Evolutionary conservation across 2,888 invertebrate species (phyloP), one percentile per base, ranked within the genome.

Genomic region (Zootermopsis nevadensis): DNA sequence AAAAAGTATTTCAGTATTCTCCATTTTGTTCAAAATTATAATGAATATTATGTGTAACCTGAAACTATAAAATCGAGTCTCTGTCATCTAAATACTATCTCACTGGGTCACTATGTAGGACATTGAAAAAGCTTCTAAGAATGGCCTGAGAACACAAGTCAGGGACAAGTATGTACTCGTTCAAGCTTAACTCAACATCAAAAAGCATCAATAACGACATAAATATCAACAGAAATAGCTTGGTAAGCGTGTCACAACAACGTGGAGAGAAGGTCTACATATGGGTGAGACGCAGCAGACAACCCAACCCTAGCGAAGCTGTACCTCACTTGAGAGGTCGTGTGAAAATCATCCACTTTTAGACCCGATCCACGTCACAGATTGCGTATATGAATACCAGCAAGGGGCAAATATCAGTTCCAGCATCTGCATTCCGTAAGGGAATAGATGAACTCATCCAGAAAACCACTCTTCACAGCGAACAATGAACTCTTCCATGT

Each of bases 401-500:
- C 22, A 69, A 7, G 22, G 38, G 1, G 15, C 30, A 69, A 12
- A 30, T 1, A 35, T 72, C 24, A 72, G 22, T 24, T 55, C 1
- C 6, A 55, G 6, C n/a, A 35, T 33, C 35, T 72, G 35, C 7
- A 35, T 72, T 35, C n/a, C 35, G 24, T 3, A 35, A 72, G 22
- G 1, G 0, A 74, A 38, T 38, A 38, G 3, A 74, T 38, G 74
- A 74, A n/a, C 74, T 74, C 42, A n/a, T 74, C 42, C 74, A n/a
- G 74, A 74, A 74, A 38, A 38, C 33, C 38, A 38, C 74, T 42
- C n/a, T 38, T 42, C 38, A n/a, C 7, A n/a, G 24, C 38, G 74
- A 33, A n/a, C 74, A 38, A 74, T 38, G 69, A 74, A 38, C 38
- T 74, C 35, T 27, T 69, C 69, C 33, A 69, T 69, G 10, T 69